These are phyloP conservation scores for Tethya wilhelma DNA, from an alignment of 37 sponge, comb jelly and placozoan species.

Conservation along the genomic window DNA sequence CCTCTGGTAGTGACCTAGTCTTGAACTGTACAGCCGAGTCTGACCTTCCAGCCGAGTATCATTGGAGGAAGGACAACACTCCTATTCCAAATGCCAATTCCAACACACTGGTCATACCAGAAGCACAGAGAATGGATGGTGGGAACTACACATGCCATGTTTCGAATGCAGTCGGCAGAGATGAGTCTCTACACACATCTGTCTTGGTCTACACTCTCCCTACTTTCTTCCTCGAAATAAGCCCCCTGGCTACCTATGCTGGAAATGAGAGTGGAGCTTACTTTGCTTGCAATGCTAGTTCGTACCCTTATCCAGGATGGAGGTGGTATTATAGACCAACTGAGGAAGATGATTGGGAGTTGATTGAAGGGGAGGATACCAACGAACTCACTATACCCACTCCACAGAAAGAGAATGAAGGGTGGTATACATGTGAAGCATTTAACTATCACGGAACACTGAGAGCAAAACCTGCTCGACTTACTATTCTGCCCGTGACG, in stretches of 20 bases:
- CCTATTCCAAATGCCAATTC: constrained; percentile 3
- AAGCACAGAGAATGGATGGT: constrained; percentile 4
- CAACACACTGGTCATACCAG: neutral
- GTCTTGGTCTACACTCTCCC: constrained; percentile 33
- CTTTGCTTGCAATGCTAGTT: too few species aligned
- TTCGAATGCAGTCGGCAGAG: too few species aligned
- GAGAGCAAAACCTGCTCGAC: constrained; percentile 20
- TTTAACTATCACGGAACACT: constrained; percentile 7
- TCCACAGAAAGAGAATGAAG: constrained; percentile 24
- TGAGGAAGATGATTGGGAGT: neutral
- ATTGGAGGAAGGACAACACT: constrained; percentile 32
- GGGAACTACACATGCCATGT: constrained; percentile 48
- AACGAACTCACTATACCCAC: constrained; percentile 22
- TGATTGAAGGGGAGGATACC: constrained; percentile 11
- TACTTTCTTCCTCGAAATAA: constrained; percentile 1
- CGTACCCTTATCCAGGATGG: constrained; percentile 24
- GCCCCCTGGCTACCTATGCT: neutral
- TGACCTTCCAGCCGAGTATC: neutral
- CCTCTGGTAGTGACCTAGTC: neutral
- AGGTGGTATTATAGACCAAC: constrained; percentile 27
- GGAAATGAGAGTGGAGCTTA: constrained; percentile 38
- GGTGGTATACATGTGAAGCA: constrained; percentile 52
- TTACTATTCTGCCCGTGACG: constrained; percentile 17
- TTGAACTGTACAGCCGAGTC: constrained; percentile 22
- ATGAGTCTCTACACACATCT: neutral